Percentiles rank a stretch among this genome's conserved stretches.
phyloP scores from a whole-genome alignment of 2,113 vertebrate genomes.

The Eublepharis macularius region DNA sequence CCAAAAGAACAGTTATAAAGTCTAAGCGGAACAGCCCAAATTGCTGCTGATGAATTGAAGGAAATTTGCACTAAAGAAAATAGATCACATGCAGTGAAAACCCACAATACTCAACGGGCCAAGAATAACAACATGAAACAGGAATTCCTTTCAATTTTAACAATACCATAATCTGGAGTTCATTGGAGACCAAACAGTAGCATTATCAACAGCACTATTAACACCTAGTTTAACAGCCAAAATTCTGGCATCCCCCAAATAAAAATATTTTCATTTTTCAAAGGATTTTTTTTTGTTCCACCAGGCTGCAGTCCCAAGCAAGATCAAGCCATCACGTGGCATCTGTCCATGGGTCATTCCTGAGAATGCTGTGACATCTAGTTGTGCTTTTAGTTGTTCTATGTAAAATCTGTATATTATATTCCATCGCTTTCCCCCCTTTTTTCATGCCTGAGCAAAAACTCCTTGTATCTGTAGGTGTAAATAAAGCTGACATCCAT shows the following conservation, averaged over 20 bases:
- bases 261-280: background rate
- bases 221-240: conserved; percentile 54
- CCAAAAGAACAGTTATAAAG: conserved; percentile 64
- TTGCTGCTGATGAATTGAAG: conserved; percentile 78
- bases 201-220: conserved; percentile 47
- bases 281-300: background rate
- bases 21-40: conserved; percentile 63
- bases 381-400: background rate
- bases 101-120: conserved; percentile 67
- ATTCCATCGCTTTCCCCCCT: conserved; percentile 8
- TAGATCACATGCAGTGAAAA: conserved; percentile 74
- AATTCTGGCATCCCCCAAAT: conserved; percentile 30
- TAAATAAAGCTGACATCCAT: background rate
- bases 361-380: too few relatives aligned
- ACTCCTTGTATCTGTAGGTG: background rate
- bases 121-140: conserved; percentile 71
- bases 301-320: too few relatives aligned
- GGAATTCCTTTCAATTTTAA: conserved; percentile 75
- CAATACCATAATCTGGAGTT: conserved; percentile 63
- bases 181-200: conserved; percentile 51
- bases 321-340: too few relatives aligned
- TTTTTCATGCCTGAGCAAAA: conserved; percentile 12
- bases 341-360: too few relatives aligned
- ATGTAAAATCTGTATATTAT: conserved; percentile 34
- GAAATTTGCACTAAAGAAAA: conserved; percentile 81